Evolutionary conservation across 2,113 vertebrate genomes (phyloP).

Genomic region (Grantiella picta): DNA sequence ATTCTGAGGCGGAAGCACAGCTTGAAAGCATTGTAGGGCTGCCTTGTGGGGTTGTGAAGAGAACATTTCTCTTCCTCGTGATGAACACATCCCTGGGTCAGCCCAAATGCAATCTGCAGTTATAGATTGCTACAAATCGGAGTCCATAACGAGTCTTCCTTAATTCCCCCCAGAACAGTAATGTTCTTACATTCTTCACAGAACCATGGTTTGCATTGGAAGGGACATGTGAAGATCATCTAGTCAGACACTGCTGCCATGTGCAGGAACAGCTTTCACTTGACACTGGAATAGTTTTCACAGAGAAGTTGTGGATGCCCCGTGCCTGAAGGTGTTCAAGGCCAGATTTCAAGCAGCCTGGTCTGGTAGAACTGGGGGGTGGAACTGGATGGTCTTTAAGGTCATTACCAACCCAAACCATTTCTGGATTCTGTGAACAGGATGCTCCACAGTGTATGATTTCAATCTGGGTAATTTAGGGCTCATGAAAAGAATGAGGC

Average conservation of each 20-base stretch:
- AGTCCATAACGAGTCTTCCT: neutral
- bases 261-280: neutral
- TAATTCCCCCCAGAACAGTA: neutral
- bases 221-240: neutral
- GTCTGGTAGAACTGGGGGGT: neutral
- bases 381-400: neutral
- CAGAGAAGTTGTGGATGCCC: neutral
- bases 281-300: neutral
- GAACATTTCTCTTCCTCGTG: neutral
- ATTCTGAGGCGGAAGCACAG: conserved; percentile 32
- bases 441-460: rapidly evolving
- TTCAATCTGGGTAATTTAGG: neutral
- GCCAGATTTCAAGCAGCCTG: neutral
- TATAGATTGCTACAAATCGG: neutral
- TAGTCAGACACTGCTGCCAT: neutral
- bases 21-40: neutral
- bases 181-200: neutral
- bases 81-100: neutral
- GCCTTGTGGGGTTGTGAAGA: neutral
- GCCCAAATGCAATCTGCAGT: neutral
- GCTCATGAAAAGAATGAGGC: neutral
- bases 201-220: neutral
- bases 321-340: neutral
- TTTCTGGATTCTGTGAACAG: neutral
- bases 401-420: neutral